A percentile compares a stretch with the other conserved stretches of the same genome.
These are phyloP conservation scores for Ptychobarbus kaznakovi DNA, from an alignment of 2,797 vertebrate genomes.

Conservation along the genomic window DNA sequence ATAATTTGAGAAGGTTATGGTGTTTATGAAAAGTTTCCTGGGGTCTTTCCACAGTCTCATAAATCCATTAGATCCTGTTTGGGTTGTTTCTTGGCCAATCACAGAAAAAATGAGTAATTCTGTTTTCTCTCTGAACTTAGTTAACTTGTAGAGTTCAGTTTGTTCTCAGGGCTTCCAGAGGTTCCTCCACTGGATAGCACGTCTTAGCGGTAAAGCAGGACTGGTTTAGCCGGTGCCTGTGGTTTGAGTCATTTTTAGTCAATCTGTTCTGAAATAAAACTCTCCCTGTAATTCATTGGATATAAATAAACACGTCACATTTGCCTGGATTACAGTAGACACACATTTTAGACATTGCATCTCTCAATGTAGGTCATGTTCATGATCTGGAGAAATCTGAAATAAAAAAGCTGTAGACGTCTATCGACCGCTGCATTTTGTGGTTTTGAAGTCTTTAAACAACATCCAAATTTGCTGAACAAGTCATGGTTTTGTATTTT, in stretches of 20 bases:
- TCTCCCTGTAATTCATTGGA: constrained; percentile 59
- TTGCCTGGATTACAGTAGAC: constrained; percentile 42
- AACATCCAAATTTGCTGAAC: constrained; percentile 17
- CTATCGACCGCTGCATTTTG: constrained; percentile 3
- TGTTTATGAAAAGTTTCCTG: constrained; percentile 32
- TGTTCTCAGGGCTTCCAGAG: neutral
- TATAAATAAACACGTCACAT: constrained; percentile 54
- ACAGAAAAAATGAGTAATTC: neutral
- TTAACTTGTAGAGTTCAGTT: constrained; percentile 30
- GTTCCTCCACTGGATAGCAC: constrained; percentile 22
- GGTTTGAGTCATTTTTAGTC: constrained; percentile 55
- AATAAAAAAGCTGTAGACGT: neutral
- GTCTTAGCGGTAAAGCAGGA: constrained; percentile 61
- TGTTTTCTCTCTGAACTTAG: constrained; percentile 26
- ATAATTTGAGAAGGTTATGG: neutral
- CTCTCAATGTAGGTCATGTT: constrained; percentile 43
- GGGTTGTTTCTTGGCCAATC: constrained; percentile 14
- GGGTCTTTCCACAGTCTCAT: constrained; percentile 39
- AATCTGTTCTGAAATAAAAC: constrained; percentile 54
- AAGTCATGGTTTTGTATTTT: neutral
- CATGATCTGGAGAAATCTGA: neutral
- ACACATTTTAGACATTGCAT: constrained; percentile 26
- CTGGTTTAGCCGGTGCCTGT: constrained; percentile 58
- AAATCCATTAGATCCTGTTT: constrained; percentile 30
- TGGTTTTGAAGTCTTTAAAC: neutral